Base-by-base conservation (phyloP, 2,888 invertebrate species). In the Poecilus cupreus region DNA sequence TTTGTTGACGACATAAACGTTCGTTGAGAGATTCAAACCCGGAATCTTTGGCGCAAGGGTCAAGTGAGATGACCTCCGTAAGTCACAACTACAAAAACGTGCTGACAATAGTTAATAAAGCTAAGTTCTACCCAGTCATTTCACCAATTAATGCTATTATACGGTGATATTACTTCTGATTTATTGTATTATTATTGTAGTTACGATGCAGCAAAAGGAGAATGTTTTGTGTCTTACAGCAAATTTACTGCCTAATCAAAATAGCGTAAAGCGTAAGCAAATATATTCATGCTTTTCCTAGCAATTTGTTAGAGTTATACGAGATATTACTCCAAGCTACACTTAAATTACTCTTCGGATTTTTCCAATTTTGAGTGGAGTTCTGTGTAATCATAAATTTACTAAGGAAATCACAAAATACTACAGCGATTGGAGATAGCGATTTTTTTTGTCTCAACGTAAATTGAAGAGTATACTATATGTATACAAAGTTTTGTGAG, bases 191-290 rank as follows among this genome's bases (percentile, higher is more conserved):
- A 68, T 68, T 68, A 68, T 37, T 37, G 32, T 11, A 68, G 37
- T 32, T 18, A 37, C 37, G 32, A 68, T 37, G 37, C 37, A 68
- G 32, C 22, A 8, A 43, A 51, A 8, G 18, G 32, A 68, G 64
- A 68, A 68, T 18, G 11, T 68, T 18, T 60, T 60, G 32, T 60
- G 60, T 68, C 64, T 37, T 32, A 32, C 16, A 68, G 64, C 39
- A 68, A 68, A 68, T 68, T 68, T 68, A 68, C 64, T 68, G 37
- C 64, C 64, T 68, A 37, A 68, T 68, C 64, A 68, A 68, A 68
- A 68, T 68, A 68, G 22, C 64, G 64, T 68, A 18, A 68, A 68
- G 32, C 60, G 64, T 68, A 68, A 68, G 32, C 64, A 68, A 68
- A 68, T 68, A 68, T 68, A 68, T 68, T 37, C 37, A 51, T 16